Percentiles rank a stretch among this genome's conserved stretches.
phyloP scores from a whole-genome alignment of 1,140 invertebrate genomes.

The Penaeus vannamei region DNA sequence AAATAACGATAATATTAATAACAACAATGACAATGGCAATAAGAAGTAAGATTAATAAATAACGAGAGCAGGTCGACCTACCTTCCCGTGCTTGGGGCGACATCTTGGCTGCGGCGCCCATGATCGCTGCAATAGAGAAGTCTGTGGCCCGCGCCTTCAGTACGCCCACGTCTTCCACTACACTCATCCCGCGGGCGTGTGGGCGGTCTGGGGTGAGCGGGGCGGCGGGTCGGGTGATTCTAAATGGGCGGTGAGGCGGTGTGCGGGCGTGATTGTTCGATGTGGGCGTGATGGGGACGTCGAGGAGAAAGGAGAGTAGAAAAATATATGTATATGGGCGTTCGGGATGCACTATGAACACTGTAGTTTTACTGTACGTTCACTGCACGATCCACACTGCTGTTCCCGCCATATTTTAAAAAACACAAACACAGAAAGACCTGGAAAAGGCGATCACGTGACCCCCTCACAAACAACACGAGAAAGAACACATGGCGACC shows the following conservation, averaged over 20 bases:
- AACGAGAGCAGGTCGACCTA: not conserved
- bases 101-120: constrained; percentile 76
- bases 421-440: no score
- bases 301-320: not conserved
- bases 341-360: not conserved
- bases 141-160: constrained; percentile 80
- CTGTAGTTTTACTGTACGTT: no score
- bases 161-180: constrained; percentile 60
- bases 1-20: no score
- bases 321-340: not conserved
- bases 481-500: no score
- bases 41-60: not conserved
- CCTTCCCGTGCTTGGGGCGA: constrained; percentile 52
- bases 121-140: constrained; percentile 94
- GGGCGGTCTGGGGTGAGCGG: not conserved
- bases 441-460: no score
- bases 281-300: not conserved
- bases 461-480: no score
- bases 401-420: no score
- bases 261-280: not conserved
- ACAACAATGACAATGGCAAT: no score
- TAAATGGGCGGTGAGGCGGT: not conserved
- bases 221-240: not conserved
- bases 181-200: constrained; percentile 64
- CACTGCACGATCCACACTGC: no score